Base-by-base conservation (phyloP, 2,797 vertebrate genomes). In the Tympanoctomys barrerae region DNA sequence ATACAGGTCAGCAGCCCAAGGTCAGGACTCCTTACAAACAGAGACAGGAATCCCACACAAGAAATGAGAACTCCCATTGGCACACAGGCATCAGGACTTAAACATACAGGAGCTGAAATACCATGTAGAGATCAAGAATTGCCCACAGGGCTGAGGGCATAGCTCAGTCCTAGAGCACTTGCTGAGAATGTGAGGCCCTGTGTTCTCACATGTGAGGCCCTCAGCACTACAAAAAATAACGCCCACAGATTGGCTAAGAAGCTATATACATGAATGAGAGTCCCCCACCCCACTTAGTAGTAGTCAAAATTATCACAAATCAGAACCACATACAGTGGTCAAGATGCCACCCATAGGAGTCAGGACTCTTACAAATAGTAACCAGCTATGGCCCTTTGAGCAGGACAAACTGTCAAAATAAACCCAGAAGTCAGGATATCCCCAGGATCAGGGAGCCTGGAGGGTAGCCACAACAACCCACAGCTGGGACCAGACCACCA, bases 1-100 rank as follows among this genome's bases (percentile, higher is more conserved):
- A 99, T 96, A 98, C 99, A 1, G 99, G 99, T 99, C 81, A 96
- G 97, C 62, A 14, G 4, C 81, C 75, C 18, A 21, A 7, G 22
- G 39, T 24, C 28, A 79, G 79, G 39, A 33, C 0, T 7, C 57
- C 31, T 22, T 59, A 31, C 21, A 42, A 28, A 33, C 9, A 39
- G n/a, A 16, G 31, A 5, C 68, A 84, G 46, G 42, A 42, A 68
- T 8, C 42, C 57, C 57, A 70, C n/a, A 36, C 11, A 13, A 33
- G 22, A 10, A 33, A 5, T 26, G 62, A 61, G 59, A 77, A 18
- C 11, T 26, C 46, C 7, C 4, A 5, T 22, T 11, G 33, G 14
- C 28, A 49, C 61, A 21, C 28, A 21, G 19, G 66, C 4, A 26
- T 68, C 62, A 78, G 61, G 8, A 57, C 21, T 6, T 39, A 26